A percentile compares a stretch with the other conserved stretches of the same genome.
Evolutionary conservation across 2,797 vertebrate genomes (phyloP).

Genomic region (Eulemur coronatus): DNA sequence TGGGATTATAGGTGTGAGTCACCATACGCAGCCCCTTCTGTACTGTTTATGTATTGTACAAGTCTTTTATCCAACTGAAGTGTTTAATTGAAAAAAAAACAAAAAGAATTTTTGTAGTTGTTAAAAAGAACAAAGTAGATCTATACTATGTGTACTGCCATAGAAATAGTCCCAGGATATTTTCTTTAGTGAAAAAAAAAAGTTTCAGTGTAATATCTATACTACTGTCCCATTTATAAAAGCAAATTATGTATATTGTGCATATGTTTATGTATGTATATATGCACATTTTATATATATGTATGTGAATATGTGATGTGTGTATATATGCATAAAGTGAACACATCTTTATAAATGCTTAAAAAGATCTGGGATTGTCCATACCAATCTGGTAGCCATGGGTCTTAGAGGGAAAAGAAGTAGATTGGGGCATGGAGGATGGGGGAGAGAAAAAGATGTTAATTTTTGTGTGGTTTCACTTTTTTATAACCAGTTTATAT

Average conservation of each 20-base stretch:
- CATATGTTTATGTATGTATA: neutral
- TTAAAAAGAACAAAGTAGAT: neutral
- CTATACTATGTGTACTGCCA: neutral
- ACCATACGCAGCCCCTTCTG: neutral
- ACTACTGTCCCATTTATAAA: neutral
- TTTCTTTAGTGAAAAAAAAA: neutral
- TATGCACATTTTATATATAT: neutral
- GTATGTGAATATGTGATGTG: neutral
- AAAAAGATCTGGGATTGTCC: too few relatives aligned
- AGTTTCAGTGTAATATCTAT: neutral
- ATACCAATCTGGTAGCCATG: neutral
- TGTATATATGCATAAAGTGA: neutral
- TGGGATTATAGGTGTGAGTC: neutral
- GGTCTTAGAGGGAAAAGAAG: neutral
- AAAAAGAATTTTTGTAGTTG: neutral
- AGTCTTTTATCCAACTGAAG: neutral
- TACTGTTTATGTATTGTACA: neutral
- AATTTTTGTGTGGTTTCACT: neutral
- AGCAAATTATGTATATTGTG: neutral
- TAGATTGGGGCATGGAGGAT: neutral
- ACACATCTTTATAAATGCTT: neutral
- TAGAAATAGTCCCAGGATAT: neutral
- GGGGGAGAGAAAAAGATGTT: neutral
- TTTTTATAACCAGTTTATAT: slow-evolving; percentile 1
- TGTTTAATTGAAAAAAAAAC: neutral